phyloP scores from a whole-genome alignment of 2,888 invertebrate species.

The Congeria kusceri region DNA sequence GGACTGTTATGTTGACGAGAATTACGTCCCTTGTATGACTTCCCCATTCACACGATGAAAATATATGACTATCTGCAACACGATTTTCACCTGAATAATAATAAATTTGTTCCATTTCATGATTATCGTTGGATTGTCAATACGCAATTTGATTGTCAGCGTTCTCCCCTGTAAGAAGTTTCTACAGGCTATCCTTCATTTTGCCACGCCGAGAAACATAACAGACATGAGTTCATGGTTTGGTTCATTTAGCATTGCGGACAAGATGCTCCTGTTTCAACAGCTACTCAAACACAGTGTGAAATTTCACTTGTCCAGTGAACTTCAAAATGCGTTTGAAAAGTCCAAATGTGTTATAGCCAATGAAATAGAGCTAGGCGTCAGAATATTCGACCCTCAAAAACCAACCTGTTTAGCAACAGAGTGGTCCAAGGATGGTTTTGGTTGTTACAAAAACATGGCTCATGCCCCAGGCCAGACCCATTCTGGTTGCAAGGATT shows the following conservation, averaged over 20 bases:
- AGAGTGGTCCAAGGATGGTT: constrained; percentile 63
- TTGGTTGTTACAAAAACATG: constrained; percentile 60
- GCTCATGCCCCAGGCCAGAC: constrained; percentile 30
- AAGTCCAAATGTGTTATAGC: constrained; percentile 33
- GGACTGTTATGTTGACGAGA: too few relatives aligned
- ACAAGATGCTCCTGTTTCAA: constrained; percentile 32
- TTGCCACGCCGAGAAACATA: constrained; percentile 62
- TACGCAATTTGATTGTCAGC: too few relatives aligned
- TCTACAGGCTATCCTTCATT: constrained; percentile 56
- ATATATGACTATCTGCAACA: too few relatives aligned
- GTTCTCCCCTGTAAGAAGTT: constrained; percentile 56
- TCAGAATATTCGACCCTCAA: constrained; percentile 59
- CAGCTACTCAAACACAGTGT: constrained; percentile 35
- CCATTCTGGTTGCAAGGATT: constrained; percentile 33
- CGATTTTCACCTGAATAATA: too few relatives aligned
- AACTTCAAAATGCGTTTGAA: constrained; percentile 24
- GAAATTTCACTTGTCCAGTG: constrained; percentile 43
- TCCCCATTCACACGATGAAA: too few relatives aligned
- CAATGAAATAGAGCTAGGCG: constrained; percentile 51
- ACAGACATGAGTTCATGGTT: constrained; percentile 70
- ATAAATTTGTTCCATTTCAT: too few relatives aligned
- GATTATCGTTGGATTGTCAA: too few relatives aligned
- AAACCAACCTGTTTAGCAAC: constrained; percentile 66
- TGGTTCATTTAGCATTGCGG: constrained; percentile 57
- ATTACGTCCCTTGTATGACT: too few relatives aligned